phyloP scores from a whole-genome alignment of 2,113 vertebrate species.

The Malurus cyaneus region DNA sequence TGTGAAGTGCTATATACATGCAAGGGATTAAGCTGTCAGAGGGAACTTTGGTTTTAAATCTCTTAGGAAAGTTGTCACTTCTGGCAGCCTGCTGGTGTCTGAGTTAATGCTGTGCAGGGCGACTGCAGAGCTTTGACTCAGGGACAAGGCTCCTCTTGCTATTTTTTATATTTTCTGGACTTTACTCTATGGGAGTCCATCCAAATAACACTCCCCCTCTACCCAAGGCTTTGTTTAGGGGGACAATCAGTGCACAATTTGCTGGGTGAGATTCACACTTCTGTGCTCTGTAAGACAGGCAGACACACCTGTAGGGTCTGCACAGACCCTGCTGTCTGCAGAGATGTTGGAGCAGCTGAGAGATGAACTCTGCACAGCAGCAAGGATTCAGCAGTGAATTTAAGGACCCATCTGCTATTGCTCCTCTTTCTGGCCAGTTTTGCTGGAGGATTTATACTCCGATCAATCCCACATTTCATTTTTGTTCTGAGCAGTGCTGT shows the following conservation, averaged over 20 bases:
- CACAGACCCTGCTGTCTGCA: background rate
- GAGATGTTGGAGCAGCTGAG: background rate
- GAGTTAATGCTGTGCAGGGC: background rate
- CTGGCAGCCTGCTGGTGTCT: constrained; percentile 22
- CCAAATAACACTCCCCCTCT: background rate
- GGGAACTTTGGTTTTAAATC: constrained; percentile 18
- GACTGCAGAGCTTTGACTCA: background rate
- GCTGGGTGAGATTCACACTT: background rate
- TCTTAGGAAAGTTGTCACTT: constrained; percentile 43
- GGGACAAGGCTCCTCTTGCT: background rate
- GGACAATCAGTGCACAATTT: background rate
- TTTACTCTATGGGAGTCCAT: background rate
- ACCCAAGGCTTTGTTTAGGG: background rate
- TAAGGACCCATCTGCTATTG: background rate
- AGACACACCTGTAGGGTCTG: background rate
- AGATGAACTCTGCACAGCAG: background rate
- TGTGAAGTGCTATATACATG: constrained; percentile 59
- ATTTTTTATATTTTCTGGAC: background rate
- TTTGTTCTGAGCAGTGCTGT: background rate
- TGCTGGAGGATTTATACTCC: background rate
- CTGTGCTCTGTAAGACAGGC: background rate
- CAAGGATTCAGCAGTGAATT: background rate
- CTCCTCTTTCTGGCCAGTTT: background rate
- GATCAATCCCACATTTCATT: background rate
- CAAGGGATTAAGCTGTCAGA: constrained; percentile 57